Base-by-base conservation (phyloP, 1,140 invertebrate species). In the Heliconius hewitsoni region DNA sequence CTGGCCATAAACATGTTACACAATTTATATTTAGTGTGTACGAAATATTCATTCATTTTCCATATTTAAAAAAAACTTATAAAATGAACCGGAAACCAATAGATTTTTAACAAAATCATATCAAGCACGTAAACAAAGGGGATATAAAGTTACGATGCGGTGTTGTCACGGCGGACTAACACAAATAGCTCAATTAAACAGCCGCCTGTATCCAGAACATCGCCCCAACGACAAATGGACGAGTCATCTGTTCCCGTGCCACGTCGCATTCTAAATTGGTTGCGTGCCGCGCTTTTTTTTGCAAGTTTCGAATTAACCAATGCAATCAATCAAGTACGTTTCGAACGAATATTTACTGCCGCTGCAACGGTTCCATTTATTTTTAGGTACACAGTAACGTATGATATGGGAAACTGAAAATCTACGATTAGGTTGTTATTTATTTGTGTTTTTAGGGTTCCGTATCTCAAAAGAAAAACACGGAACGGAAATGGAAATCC, bases 111-210 rank as follows among this genome's bases (percentile, higher is more conserved):
- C 30, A 66, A 66, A 13, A 16, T 66, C 23, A 66, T 66, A 66
- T 66, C 60, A 66, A 66, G 3, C 27, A 27, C 27, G 73, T 82
- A 82, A 83, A 86, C 87, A 85, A 84, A 71, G 76, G 79, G 46
- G 76, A 83, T 83, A 84, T 83, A 84, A 83, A 83, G 83, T 85
- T 85, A 84, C 84, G 80, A 79, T 84, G 89, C 77, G 84, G 84
- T 82, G 80, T 80, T 85, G 87, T 86, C 85, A 87, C 85, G 84
- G 84, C 82, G 82, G 85, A 86, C 82, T 89, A 86, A 84, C 91
- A 91, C 91, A 91, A 92, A 92, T 92, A 88, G 91, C 91, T 91
- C 91, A 92, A 92, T 92, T 92, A 92, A 92, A 88, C 85, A 73
- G 82, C 81, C 87, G 83, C 84, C 42, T 86, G 83, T 86, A 83